phyloP scores from a whole-genome alignment of 2,113 vertebrate species.

The Eulemur macaco region DNA sequence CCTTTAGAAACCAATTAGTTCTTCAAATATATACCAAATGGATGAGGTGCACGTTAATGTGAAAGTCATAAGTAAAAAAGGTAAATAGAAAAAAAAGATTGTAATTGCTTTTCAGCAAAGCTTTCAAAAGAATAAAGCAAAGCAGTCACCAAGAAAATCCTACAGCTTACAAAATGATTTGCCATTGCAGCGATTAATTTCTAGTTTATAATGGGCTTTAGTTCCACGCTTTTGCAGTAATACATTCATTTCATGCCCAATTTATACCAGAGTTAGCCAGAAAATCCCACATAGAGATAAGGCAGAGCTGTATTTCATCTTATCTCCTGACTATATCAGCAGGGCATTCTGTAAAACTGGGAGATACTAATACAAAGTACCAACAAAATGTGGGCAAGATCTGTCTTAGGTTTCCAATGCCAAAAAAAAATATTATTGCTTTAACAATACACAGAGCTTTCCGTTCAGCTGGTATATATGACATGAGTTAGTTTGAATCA shows the following conservation, averaged over 20 bases:
- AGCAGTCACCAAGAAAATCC: constrained; percentile 78
- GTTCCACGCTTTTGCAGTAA: constrained; percentile 77
- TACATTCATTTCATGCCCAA: constrained; percentile 82
- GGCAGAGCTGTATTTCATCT: constrained; percentile 60
- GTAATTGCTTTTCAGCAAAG: constrained; percentile 79
- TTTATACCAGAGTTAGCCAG: constrained; percentile 77
- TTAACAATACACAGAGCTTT: not conserved
- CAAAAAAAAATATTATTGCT: constrained; percentile 39
- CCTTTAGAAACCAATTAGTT: constrained; percentile 68
- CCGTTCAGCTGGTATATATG: not conserved
- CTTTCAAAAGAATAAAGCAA: constrained; percentile 65
- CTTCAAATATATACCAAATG: constrained; percentile 69
- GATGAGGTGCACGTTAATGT: constrained; percentile 53
- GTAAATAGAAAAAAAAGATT: constrained; percentile 77
- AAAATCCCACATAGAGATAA: constrained; percentile 71
- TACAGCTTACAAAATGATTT: constrained; percentile 79
- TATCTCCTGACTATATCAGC: constrained; percentile 59
- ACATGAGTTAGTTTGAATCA: not conserved
- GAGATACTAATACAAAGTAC: not conserved
- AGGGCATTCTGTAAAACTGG: constrained; percentile 29
- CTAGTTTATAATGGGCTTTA: constrained; percentile 80
- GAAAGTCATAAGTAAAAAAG: constrained; percentile 77
- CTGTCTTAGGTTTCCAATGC: constrained; percentile 18
- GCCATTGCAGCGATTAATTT: constrained; percentile 78
- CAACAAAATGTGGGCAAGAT: constrained; percentile 37